phyloP scores from a whole-genome alignment of 2,888 invertebrate species.

The Amphimallon solstitiale region DNA sequence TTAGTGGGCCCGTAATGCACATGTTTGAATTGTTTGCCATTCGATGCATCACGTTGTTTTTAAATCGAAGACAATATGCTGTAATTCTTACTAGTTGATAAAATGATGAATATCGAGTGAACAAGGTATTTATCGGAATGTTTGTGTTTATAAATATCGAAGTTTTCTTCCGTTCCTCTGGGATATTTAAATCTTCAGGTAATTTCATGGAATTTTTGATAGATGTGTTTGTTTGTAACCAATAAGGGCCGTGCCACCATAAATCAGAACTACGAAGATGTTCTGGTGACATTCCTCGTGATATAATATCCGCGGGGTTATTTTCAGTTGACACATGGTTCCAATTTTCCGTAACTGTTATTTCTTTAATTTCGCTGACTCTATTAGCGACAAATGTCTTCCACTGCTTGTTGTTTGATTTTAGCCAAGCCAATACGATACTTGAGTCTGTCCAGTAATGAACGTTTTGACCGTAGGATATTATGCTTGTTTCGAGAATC shows the following conservation, averaged over 20 bases:
- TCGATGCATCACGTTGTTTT: no score
- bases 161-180: neutral
- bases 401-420: conserved; percentile 41
- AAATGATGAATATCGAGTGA: conserved; percentile 13
- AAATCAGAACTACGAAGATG: conserved; percentile 28
- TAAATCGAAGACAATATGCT: neutral
- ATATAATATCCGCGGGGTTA: conserved; percentile 49
- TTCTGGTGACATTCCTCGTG: conserved; percentile 41
- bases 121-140: neutral
- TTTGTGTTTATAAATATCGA: neutral
- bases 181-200: neutral
- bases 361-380: conserved; percentile 45
- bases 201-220: neutral
- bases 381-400: conserved; percentile 49
- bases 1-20: neutral
- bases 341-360: conserved; percentile 42
- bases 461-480: conserved; percentile 30
- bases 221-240: neutral
- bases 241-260: conserved; percentile 42
- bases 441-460: conserved; percentile 49
- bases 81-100: conserved; percentile 7
- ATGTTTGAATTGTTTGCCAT: neutral
- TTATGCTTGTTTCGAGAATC: conserved; percentile 31
- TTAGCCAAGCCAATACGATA: conserved; percentile 48
- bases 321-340: conserved; percentile 44